Conservation (phyloP, 2,888 invertebrate species). For the Dinocampus coccinellae region DNA sequence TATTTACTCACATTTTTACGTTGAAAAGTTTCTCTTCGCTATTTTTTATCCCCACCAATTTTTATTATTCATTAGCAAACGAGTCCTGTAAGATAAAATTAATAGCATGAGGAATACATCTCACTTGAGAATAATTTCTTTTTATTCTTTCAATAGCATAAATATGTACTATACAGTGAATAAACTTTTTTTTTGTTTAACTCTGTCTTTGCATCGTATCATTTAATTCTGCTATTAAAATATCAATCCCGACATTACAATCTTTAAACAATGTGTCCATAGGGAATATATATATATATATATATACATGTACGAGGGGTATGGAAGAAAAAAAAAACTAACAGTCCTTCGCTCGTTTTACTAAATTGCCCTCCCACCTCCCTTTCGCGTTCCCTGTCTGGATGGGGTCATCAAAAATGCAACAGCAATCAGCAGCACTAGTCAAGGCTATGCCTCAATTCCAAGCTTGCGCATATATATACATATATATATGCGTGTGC, state of each 20-base stretch:
- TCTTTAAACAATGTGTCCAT: conserved; percentile 63
- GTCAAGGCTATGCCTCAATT: conserved; percentile 57
- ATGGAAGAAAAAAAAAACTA: conserved; percentile 19
- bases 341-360: conserved; percentile 30
- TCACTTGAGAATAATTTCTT: neutral
- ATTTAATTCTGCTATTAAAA: conserved; percentile 67
- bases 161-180: neutral
- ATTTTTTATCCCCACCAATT: neutral
- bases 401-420: conserved; percentile 69
- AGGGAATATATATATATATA: conserved; percentile 47
- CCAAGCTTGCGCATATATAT: conserved; percentile 11
- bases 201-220: no score
- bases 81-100: neutral
- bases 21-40: neutral
- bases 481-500: conserved; percentile 39
- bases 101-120: conserved; percentile 3
- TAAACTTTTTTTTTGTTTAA: neutral
- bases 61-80: no score
- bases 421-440: conserved; percentile 68
- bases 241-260: conserved; percentile 66
- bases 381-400: conserved; percentile 55
- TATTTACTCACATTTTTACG: conserved; percentile 18
- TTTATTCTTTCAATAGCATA: neutral
- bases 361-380: conserved; percentile 43
- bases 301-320: conserved; percentile 28